Base-by-base conservation (phyloP, 2,888 invertebrate genomes). In the Eueremaeus valkanovi region DNA sequence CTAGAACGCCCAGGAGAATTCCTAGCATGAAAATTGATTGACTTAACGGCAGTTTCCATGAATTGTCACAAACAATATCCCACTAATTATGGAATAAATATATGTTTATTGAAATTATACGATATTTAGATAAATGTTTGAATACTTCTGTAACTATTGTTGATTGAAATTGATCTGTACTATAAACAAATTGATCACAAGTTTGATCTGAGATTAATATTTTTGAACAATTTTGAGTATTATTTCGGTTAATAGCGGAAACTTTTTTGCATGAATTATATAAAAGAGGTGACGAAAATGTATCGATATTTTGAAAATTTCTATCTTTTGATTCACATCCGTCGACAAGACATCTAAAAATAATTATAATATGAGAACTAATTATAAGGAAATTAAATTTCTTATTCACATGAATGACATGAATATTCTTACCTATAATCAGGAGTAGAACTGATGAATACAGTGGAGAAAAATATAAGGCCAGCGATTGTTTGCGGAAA, bases 131-230 rank as follows among this genome's bases (percentile, higher is more conserved):
- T 11, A 5, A 5, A 18, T 51, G n/a, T 51, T 51, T 51, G 3
- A 49, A 13, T 27, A 73, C 73, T 31, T 74, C 74, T 6, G 74
- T 74, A 1, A 74, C 74, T 21, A 74, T 21, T 49, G 74, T 74
- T 33, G 40, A 51, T 9, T 74, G 29, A 70, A 74, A 74, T n/a
- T 68, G 16, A 21, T 49, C 18, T 31, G 33, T 31, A 66, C 63
- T 36, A 29, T 33, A 74, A n/a, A 74, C 74, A 66, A 6, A 68
- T 9, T 68, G 11, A 68, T 40, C 42, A 73, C 74, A 73, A 21
- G 24, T 58, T 58, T 31, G 1, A 27, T 9, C 11, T 49, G 21
- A 11, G 3, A 9, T 49, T 49, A 36, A 8, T 36, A 36, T 36
- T 36, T 5, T 11, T 36, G 36, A 36, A 36, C 36, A 36, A 11